Conservation (phyloP, 2,888 invertebrate genomes). For the Pherbina coryleti region DNA sequence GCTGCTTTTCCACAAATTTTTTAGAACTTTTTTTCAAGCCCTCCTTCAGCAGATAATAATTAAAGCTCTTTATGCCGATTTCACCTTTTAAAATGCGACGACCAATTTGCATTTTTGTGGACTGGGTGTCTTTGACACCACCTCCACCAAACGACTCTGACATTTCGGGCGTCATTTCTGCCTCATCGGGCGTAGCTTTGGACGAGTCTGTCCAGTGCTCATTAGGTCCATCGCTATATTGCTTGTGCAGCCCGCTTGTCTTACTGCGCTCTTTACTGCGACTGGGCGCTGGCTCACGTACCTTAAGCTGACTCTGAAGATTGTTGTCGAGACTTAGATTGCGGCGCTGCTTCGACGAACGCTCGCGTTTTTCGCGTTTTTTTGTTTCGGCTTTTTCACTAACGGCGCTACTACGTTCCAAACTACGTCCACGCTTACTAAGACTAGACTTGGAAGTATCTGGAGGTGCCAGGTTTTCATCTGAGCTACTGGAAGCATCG, state of each 20-base stretch:
- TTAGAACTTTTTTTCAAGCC: conserved; percentile 68
- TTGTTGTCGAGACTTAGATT: conserved; percentile 64
- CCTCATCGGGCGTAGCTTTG: conserved; percentile 27
- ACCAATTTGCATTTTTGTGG: conserved; percentile 66
- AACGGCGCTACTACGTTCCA: conserved; percentile 57
- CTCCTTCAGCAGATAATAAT: conserved; percentile 69
- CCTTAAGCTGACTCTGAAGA: conserved; percentile 46
- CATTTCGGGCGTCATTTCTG: conserved; percentile 30
- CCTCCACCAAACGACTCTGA: not conserved
- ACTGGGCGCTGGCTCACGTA: not conserved
- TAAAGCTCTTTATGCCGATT: conserved; percentile 70
- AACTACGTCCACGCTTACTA: conserved; percentile 62
- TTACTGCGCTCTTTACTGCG: conserved; percentile 21
- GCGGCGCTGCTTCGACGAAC: conserved; percentile 64
- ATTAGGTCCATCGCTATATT: conserved; percentile 53
- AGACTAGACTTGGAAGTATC: conserved; percentile 47
- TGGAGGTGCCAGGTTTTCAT: conserved; percentile 54
- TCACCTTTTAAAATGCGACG: conserved; percentile 67
- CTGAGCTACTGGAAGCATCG: conserved; percentile 63
- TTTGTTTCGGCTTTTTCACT: conserved; percentile 42
- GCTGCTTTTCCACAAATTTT: conserved; percentile 64
- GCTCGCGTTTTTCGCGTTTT: conserved; percentile 57
- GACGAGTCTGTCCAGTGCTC: conserved; percentile 39
- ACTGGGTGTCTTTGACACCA: conserved; percentile 49
- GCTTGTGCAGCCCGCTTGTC: conserved; percentile 47